phyloP scores from a whole-genome alignment of 92 coral and sea anemone species.

The Montipora capitata region DNA sequence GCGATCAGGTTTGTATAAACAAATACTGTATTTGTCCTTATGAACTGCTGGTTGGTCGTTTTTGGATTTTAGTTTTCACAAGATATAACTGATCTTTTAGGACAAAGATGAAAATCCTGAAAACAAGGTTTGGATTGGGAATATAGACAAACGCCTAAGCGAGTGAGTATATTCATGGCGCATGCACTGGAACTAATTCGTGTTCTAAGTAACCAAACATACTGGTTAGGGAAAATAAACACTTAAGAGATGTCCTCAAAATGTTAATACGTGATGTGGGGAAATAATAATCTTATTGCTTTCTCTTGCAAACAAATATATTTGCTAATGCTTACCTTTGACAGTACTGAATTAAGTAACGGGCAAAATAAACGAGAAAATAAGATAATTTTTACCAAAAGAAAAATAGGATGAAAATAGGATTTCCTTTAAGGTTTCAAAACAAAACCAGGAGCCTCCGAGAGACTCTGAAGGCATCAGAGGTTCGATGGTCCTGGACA shows the following conservation, averaged over 20 bases:
- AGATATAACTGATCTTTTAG: not conserved
- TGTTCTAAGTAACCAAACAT: not conserved
- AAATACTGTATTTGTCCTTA: not conserved
- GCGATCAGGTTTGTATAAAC: slow-evolving; percentile 2
- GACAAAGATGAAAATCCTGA: slow-evolving; percentile 48
- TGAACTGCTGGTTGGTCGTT: too few relatives aligned
- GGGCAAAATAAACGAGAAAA: too few relatives aligned
- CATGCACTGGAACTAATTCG: not conserved
- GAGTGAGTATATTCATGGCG: slow-evolving; percentile 74
- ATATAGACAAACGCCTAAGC: slow-evolving; percentile 93
- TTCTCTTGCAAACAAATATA: not conserved
- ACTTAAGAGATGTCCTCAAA: not conserved
- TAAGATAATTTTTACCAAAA: too few relatives aligned
- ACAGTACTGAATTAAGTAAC: too few relatives aligned
- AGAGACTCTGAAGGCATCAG: too few relatives aligned
- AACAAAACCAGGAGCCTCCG: too few relatives aligned
- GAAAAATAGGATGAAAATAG: too few relatives aligned
- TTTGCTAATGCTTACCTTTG: not conserved
- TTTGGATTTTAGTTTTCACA: not conserved
- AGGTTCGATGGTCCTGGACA: too few relatives aligned
- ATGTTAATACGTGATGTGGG: not conserved
- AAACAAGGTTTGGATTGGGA: slow-evolving; percentile 95
- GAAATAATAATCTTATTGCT: too few relatives aligned
- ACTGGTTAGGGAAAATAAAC: not conserved
- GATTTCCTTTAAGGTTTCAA: too few relatives aligned